phyloP scores from a whole-genome alignment of 2,888 invertebrate genomes.

The Agonopterix subpropinquella region DNA sequence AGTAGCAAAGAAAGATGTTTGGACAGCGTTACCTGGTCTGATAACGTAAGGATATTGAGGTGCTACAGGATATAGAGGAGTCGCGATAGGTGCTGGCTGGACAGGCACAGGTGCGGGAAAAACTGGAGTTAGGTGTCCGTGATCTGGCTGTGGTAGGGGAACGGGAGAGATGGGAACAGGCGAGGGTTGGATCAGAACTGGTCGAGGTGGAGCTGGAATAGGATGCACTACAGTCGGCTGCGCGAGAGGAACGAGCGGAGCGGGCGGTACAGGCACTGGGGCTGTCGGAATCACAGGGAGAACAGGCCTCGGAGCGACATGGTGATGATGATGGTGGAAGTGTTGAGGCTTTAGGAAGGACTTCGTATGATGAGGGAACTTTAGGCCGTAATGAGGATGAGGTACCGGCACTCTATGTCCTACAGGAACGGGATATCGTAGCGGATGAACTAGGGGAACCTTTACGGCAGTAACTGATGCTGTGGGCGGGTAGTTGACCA shows the following conservation, averaged over 20 bases:
- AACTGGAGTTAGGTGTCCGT: slow-evolving; percentile 38
- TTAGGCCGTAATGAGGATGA: slow-evolving; percentile 55
- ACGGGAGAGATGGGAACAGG: slow-evolving; percentile 29
- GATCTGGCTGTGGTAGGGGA: slow-evolving; percentile 32
- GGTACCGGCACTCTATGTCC: slow-evolving; percentile 52
- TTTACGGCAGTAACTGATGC: slow-evolving; percentile 62
- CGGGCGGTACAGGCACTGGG: slow-evolving; percentile 23
- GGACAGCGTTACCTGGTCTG: slow-evolving; percentile 61
- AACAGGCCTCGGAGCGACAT: slow-evolving; percentile 48
- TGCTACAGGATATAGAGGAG: slow-evolving; percentile 13
- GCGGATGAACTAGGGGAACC: slow-evolving; percentile 52
- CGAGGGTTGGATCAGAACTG: slow-evolving; percentile 22
- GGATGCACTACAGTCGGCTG: slow-evolving; percentile 40
- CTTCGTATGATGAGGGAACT: slow-evolving; percentile 47
- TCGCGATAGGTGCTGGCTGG: slow-evolving; percentile 28
- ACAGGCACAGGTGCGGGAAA: slow-evolving; percentile 34
- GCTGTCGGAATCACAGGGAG: slow-evolving; percentile 41
- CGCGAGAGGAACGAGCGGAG: slow-evolving; percentile 37
- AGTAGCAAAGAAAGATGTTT: slow-evolving; percentile 61
- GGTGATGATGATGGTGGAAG: slow-evolving; percentile 65
- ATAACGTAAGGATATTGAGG: slow-evolving; percentile 55
- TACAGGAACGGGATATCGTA: slow-evolving; percentile 46
- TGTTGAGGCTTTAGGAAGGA: slow-evolving; percentile 41
- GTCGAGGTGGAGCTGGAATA: slow-evolving; percentile 26
- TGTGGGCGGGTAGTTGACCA: slow-evolving; percentile 64